Percentiles rank a stretch among this genome's conserved stretches.
Evolutionary conservation across 2,113 vertebrate species (phyloP).

Genomic region (Sardina pilchardus): DNA sequence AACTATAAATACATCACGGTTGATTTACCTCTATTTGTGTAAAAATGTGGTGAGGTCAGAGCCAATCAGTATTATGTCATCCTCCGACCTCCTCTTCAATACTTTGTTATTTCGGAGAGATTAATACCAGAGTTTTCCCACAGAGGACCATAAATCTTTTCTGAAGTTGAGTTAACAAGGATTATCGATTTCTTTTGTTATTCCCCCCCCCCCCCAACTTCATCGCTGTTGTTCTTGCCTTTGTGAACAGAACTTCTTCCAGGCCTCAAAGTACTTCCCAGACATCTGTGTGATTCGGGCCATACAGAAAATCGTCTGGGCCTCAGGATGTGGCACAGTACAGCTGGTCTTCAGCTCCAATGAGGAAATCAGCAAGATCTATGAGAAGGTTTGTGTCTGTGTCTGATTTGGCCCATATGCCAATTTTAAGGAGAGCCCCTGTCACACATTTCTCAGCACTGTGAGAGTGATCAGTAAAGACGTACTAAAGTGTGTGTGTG

Average conservation of each 20-base stretch:
- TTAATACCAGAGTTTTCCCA: neutral
- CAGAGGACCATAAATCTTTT: neutral
- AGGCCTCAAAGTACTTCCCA: slow-evolving; percentile 97
- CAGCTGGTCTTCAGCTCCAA: slow-evolving; percentile 96
- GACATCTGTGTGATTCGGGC: slow-evolving; percentile 98
- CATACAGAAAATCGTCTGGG: slow-evolving; percentile 98
- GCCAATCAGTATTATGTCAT: neutral
- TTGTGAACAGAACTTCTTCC: slow-evolving; percentile 69
- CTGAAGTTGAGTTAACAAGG: neutral
- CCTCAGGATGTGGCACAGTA: slow-evolving; percentile 94
- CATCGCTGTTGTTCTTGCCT: slow-evolving; percentile 34
- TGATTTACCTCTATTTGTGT: neutral
- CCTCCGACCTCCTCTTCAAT: neutral
- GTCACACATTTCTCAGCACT: neutral
- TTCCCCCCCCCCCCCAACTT: too few relatives aligned
- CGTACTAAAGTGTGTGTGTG: neutral
- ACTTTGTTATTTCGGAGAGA: neutral
- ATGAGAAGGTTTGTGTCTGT: slow-evolving; percentile 84
- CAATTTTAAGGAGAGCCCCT: neutral
- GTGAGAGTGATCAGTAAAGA: neutral
- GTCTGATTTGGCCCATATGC: neutral
- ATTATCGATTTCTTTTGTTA: neutral
- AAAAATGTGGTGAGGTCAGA: neutral
- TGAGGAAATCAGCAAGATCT: slow-evolving; percentile 98
- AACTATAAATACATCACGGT: neutral